phyloP scores from a whole-genome alignment of 2,113 vertebrate species.

The Fregetta grallaria region DNA sequence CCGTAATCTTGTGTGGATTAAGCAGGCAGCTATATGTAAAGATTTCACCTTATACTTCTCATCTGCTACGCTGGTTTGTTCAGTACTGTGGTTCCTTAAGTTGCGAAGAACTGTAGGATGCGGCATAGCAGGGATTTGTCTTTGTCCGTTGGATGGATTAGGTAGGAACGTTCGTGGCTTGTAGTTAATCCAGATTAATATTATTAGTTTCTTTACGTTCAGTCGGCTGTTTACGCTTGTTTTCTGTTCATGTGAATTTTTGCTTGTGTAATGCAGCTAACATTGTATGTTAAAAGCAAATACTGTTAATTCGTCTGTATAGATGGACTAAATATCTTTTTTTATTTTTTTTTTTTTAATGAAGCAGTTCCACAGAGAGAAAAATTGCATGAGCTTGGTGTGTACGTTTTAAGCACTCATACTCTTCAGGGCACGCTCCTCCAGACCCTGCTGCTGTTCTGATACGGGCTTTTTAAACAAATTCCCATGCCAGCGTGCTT shows the following conservation, averaged over 20 bases:
- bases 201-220: slow-evolving; percentile 54
- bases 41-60: neutral
- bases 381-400: neutral
- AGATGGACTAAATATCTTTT: neutral
- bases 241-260: slow-evolving; percentile 12
- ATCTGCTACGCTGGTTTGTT: neutral
- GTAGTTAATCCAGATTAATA: slow-evolving; percentile 67
- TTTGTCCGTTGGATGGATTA: slow-evolving; percentile 38
- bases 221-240: slow-evolving; percentile 25
- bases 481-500: neutral
- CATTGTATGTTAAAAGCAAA: neutral
- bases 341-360: neutral
- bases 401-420: rapidly evolving
- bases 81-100: neutral
- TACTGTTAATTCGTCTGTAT: neutral
- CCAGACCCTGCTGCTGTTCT: neutral
- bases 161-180: slow-evolving; percentile 43
- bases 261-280: neutral
- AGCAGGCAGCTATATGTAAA: neutral
- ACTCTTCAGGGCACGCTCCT: neutral
- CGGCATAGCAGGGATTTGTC: neutral
- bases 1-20: neutral
- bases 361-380: neutral
- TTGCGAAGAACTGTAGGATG: neutral
- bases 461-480: neutral